phyloP scores from a whole-genome alignment of 2,113 vertebrate genomes.

The Probosciger aterrimus region DNA sequence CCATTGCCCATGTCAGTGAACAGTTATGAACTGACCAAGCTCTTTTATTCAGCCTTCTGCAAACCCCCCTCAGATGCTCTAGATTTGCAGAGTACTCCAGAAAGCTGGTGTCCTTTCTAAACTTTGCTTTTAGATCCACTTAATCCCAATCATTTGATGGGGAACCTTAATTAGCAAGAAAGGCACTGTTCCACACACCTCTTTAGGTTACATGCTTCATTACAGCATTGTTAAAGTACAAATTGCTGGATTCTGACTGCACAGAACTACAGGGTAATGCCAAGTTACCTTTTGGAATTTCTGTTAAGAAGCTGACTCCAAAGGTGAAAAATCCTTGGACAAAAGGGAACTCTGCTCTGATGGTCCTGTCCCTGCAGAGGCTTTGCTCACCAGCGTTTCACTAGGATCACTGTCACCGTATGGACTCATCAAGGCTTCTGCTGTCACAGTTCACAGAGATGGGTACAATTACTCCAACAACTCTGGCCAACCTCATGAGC shows the following conservation, averaged over 20 bases:
- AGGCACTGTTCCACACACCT: neutral
- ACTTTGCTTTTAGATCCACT: neutral
- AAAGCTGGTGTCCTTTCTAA: neutral
- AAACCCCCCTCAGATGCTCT: neutral
- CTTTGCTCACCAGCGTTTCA: neutral
- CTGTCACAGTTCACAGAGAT: neutral
- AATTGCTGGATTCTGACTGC: neutral
- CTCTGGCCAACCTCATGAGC: neutral
- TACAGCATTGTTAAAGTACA: neutral
- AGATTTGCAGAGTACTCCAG: neutral
- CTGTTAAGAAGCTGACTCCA: neutral
- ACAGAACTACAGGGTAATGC: neutral
- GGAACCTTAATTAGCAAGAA: neutral
- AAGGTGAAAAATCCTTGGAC: neutral
- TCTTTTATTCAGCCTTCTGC: neutral
- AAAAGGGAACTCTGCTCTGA: neutral
- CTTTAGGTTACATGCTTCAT: neutral
- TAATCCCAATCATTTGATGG: neutral
- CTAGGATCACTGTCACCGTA: neutral
- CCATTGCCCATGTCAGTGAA: neutral
- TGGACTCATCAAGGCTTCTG: neutral
- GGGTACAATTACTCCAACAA: neutral
- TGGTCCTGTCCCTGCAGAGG: neutral
- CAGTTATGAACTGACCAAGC: neutral
- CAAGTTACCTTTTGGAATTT: neutral